A percentile compares a stretch with the other conserved stretches of the same genome.
phyloP scores from a whole-genome alignment of 2,113 vertebrate species.

The Gallinago undulata region DNA sequence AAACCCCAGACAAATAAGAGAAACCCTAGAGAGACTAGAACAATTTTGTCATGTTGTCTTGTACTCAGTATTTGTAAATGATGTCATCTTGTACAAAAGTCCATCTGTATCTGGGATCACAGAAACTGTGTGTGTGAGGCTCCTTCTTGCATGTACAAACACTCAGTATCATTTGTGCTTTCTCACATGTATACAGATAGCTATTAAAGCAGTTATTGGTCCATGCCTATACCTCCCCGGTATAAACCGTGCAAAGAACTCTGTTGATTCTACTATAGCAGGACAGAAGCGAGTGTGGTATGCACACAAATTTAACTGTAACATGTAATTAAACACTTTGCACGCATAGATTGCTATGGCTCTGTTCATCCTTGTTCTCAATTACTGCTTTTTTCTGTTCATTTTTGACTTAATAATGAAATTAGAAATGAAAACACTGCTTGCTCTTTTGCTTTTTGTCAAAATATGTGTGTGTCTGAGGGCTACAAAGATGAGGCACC shows the following conservation, averaged over 20 bases:
- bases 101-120: background rate
- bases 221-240: background rate
- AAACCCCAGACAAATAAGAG: no score
- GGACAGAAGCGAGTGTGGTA: background rate
- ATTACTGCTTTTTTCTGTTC: background rate
- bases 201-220: background rate
- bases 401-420: background rate
- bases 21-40: background rate
- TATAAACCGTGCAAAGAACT: background rate
- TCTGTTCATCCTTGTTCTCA: background rate
- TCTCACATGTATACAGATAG: background rate
- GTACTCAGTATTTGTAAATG: background rate
- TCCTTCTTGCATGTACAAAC: background rate
- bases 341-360: background rate
- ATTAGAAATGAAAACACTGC: background rate
- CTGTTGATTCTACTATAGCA: background rate
- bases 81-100: background rate
- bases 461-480: background rate
- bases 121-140: background rate
- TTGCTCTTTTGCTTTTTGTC: background rate
- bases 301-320: background rate
- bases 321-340: accelerated
- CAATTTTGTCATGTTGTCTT: background rate
- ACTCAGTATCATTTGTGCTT: no score
- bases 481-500: no score